Evolutionary conservation across 2,888 invertebrate genomes (phyloP).

Genomic region (Ethmia dodecea): DNA sequence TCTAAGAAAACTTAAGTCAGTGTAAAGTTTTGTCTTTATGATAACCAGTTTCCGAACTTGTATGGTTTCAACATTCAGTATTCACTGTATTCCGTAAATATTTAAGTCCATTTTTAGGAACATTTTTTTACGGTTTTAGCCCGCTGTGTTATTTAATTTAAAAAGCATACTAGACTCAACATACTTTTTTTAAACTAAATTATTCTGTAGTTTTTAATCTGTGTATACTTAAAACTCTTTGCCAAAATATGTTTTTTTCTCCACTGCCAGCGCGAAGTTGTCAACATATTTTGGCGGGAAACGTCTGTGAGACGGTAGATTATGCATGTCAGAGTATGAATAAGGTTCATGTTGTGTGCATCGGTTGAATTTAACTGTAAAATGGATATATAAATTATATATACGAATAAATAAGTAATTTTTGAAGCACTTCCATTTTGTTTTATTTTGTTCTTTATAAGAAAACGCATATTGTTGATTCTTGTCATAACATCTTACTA

Average conservation of each 20-base stretch:
- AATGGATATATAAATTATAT: conserved; percentile 77
- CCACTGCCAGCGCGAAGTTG: conserved; percentile 40
- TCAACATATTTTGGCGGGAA: conserved; percentile 31
- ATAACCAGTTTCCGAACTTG: no score
- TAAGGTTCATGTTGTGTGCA: conserved; percentile 62
- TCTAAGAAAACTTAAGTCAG: no score
- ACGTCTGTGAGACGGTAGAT: conserved; percentile 34
- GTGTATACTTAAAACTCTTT: conserved; percentile 22
- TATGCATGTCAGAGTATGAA: conserved; percentile 25
- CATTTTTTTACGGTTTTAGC: no score
- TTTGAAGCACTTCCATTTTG: conserved; percentile 65
- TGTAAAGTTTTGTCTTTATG: no score
- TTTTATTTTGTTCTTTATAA: conserved; percentile 39
- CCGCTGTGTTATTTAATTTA: background rate
- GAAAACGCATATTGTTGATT: no score
- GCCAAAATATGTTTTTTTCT: conserved; percentile 30
- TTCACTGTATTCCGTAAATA: no score
- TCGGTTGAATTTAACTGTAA: conserved; percentile 70
- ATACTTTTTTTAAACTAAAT: conserved; percentile 22
- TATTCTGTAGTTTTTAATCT: conserved; percentile 35
- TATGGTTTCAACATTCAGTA: no score
- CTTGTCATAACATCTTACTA: no score
- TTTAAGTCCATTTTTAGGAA: no score
- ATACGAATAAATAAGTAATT: conserved; percentile 75
- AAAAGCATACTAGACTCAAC: background rate